phyloP scores from a whole-genome alignment of 2,113 vertebrate genomes.

The Lanius ludovicianus region DNA sequence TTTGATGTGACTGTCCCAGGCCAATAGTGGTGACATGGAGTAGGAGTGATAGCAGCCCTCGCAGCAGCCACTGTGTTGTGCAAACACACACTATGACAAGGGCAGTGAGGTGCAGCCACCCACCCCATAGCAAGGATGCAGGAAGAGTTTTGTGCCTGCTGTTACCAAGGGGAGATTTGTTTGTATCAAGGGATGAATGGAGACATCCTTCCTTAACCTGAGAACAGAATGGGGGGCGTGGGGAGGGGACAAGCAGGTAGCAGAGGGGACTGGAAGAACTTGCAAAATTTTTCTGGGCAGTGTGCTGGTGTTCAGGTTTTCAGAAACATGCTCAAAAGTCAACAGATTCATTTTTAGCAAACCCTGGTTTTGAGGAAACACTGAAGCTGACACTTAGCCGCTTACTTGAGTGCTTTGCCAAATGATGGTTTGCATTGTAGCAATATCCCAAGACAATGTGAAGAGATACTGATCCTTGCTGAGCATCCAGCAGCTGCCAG shows the following conservation, averaged over 20 bases:
- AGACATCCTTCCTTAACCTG: not conserved
- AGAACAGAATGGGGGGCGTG: accelerated
- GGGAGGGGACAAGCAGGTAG: not conserved
- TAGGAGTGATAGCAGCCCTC: not conserved
- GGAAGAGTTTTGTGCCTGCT: not conserved
- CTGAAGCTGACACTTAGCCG: not conserved
- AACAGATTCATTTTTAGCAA: not conserved
- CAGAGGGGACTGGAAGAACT: not conserved
- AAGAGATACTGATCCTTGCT: not conserved
- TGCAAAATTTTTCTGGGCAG: not conserved
- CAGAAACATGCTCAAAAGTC: accelerated
- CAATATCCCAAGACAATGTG: not conserved
- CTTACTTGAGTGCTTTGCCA: not conserved
- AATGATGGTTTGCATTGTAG: not conserved
- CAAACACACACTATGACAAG: not conserved
- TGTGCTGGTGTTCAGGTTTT: not conserved
- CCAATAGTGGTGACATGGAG: accelerated
- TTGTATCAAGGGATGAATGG: not conserved
- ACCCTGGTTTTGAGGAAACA: not conserved
- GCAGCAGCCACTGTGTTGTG: not conserved
- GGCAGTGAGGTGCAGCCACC: accelerated
- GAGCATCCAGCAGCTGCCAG: not conserved
- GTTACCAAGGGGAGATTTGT: not conserved
- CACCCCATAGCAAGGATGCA: accelerated
- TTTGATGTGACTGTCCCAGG: not conserved